Conservation (phyloP, 2,113 vertebrate genomes). For the Arizona elegans region DNA sequence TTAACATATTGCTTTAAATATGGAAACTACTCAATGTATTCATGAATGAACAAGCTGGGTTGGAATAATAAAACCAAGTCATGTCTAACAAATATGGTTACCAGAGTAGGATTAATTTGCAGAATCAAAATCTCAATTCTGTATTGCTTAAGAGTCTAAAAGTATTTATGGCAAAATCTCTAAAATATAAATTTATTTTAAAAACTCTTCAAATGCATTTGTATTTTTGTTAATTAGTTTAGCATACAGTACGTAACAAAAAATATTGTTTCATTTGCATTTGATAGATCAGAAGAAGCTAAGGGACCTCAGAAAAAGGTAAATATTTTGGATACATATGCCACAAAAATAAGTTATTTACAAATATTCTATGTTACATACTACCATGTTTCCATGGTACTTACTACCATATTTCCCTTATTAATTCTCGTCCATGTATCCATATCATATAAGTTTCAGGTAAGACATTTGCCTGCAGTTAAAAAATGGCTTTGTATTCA, state of each 20-base stretch:
- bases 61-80: not conserved
- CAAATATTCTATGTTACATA: not conserved
- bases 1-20: not conserved
- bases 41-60: not conserved
- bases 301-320: slow-evolving; percentile 89
- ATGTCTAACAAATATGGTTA: not conserved
- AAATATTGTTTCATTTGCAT: slow-evolving; percentile 48
- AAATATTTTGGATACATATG: slow-evolving; percentile 7
- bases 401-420: not conserved
- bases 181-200: not conserved
- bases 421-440: not conserved
- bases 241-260: not conserved
- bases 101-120: not conserved
- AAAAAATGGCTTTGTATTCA: not conserved
- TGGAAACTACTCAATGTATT: not conserved
- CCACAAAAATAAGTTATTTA: slow-evolving; percentile 18
- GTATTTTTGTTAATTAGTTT: not conserved
- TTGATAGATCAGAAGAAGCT: slow-evolving; percentile 83
- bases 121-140: not conserved
- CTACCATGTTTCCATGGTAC: not conserved
- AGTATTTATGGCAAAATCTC: not conserved
- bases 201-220: not conserved
- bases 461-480: not conserved
- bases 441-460: not conserved
- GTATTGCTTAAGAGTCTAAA: not conserved